Conservation (phyloP, 64 coral and sea anemone species). For the Hydrozoanthus tunicans region DNA sequence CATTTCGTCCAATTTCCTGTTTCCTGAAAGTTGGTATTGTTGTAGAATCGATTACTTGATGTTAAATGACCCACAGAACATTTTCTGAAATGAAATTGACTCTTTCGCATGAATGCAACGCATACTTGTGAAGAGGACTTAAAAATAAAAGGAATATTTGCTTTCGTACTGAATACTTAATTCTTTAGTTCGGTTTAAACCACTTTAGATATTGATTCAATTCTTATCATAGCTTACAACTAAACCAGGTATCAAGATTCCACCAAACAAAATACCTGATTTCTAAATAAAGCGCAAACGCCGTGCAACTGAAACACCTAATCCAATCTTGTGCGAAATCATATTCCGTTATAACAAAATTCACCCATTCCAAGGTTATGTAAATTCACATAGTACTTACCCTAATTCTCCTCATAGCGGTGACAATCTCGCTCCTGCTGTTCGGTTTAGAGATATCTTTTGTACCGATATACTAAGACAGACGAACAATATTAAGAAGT, state of each 20-base stretch:
- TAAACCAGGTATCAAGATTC: background rate
- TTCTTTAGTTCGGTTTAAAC: background rate
- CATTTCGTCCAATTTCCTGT: conserved; percentile 31
- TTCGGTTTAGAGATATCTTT: conserved; percentile 84
- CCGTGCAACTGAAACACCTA: background rate
- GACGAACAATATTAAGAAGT: conserved; percentile 34
- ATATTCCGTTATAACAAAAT: conserved; percentile 20
- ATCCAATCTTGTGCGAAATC: background rate
- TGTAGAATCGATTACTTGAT: background rate
- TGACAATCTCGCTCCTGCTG: conserved; percentile 86
- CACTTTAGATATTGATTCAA: background rate
- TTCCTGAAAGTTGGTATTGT: conserved; percentile 7
- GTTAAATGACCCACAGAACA: background rate
- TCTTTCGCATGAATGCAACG: conserved; percentile 16
- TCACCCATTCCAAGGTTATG: background rate
- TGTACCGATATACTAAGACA: conserved; percentile 82
- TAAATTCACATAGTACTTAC: conserved; percentile 27
- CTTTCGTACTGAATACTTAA: background rate
- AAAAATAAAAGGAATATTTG: background rate
- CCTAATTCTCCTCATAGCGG: conserved; percentile 83
- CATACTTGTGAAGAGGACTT: background rate
- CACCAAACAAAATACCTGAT: background rate
- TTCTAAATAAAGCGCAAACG: conserved; percentile 9
- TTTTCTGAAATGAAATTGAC: background rate
- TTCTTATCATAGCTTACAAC: background rate